phyloP scores from a whole-genome alignment of 2,888 invertebrate species.

The Blomia tropicalis region DNA sequence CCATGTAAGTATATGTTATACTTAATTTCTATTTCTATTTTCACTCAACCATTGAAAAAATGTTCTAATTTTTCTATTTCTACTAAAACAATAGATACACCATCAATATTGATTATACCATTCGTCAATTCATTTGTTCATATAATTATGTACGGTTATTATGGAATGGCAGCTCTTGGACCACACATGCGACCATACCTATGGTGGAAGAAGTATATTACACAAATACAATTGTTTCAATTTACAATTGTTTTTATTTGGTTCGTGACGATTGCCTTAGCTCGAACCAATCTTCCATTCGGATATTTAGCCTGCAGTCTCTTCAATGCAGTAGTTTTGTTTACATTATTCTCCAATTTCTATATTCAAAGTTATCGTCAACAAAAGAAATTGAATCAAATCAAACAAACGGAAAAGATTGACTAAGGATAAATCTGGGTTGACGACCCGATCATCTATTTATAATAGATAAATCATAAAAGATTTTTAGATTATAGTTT shows the following conservation, averaged over 20 bases:
- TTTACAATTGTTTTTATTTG: slow-evolving; percentile 19
- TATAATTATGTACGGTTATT: slow-evolving; percentile 21
- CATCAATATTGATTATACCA: neutral
- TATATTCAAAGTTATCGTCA: slow-evolving; percentile 8
- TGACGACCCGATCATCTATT: neutral
- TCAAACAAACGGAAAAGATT: neutral
- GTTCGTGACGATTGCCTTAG: neutral
- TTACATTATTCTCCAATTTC: slow-evolving; percentile 16
- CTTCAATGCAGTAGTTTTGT: slow-evolving; percentile 15
- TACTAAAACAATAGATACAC: too few relatives aligned
- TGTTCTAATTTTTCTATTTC: too few relatives aligned
- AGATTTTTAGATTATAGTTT: neutral
- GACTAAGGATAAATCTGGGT: neutral
- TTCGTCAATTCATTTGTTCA: slow-evolving; percentile 19
- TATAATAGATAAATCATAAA: neutral
- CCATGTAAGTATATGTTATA: slow-evolving; percentile 20
- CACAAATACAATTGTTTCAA: slow-evolving; percentile 21
- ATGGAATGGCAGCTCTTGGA: slow-evolving; percentile 20
- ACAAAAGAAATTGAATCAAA: neutral
- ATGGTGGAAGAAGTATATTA: slow-evolving; percentile 23
- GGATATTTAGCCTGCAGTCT: slow-evolving; percentile 20
- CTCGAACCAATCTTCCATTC: slow-evolving; percentile 8
- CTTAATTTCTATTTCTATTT: neutral
- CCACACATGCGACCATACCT: slow-evolving; percentile 16
- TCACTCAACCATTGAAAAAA: too few relatives aligned